These are phyloP conservation scores for Glaucopsyche alexis DNA, from an alignment of 2,888 invertebrate species.

Conservation along the genomic window DNA sequence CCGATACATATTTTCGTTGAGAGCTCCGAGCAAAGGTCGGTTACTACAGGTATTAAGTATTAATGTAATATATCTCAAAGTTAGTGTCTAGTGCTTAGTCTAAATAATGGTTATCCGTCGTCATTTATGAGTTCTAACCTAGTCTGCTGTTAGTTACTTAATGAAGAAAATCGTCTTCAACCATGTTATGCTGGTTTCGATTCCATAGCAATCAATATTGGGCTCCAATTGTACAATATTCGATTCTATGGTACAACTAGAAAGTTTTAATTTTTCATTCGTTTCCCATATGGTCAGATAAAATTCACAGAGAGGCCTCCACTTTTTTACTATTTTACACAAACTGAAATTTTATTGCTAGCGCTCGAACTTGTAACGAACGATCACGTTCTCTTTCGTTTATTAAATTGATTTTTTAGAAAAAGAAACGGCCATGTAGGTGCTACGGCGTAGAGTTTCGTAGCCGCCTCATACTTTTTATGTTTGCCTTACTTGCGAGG, in stretches of 20 bases:
- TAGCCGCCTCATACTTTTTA: too few species aligned
- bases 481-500: too few species aligned
- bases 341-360: constrained; percentile 19
- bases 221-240: background rate
- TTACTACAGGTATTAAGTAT: too few species aligned
- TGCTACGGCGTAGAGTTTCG: background rate
- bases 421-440: background rate
- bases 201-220: background rate
- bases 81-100: too few species aligned
- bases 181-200: background rate
- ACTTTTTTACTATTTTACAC: constrained; percentile 27
- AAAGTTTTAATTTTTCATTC: constrained; percentile 9
- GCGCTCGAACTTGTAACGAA: constrained; percentile 16
- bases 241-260: constrained; percentile 8
- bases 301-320: constrained; percentile 19
- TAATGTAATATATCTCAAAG: too few species aligned
- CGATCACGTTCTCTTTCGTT: background rate
- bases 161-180: background rate
- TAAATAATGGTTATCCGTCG: too few species aligned
- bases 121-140: too few species aligned
- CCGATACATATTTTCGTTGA: too few species aligned
- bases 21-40: too few species aligned
- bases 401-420: background rate
- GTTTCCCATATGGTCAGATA: constrained; percentile 17
- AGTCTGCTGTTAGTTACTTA: background rate